Percentiles rank a stretch among this genome's conserved stretches.
Evolutionary conservation across 2,113 vertebrate species (phyloP).

Genomic region (Aramus guarauna): DNA sequence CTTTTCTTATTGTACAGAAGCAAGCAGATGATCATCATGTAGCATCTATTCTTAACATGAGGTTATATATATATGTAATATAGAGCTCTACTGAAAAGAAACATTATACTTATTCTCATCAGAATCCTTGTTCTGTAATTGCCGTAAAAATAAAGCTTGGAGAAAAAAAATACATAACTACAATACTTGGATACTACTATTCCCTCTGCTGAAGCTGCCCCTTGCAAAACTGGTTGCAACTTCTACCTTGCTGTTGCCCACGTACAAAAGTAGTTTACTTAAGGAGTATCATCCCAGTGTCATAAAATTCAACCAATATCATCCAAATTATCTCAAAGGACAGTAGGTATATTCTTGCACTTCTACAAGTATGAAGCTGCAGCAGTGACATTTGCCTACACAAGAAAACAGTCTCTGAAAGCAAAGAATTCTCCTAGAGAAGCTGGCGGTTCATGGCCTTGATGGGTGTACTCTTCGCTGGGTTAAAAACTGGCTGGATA

Average conservation of each 20-base stretch:
- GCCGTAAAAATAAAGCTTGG: not conserved
- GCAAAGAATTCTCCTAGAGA: too few relatives aligned
- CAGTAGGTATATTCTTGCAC: not conserved
- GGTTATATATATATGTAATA: not conserved
- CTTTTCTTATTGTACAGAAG: not conserved
- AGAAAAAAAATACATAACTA: not conserved
- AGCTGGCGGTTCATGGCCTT: too few relatives aligned
- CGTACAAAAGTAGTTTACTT: not conserved
- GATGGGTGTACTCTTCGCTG: too few relatives aligned
- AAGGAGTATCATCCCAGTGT: not conserved
- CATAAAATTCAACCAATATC: not conserved
- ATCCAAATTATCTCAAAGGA: not conserved
- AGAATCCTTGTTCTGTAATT: not conserved
- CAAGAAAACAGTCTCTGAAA: not conserved
- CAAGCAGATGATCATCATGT: not conserved
- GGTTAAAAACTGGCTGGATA: too few relatives aligned
- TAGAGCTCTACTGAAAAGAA: not conserved
- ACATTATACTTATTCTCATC: not conserved
- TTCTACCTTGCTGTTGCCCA: not conserved
- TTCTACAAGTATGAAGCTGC: not conserved
- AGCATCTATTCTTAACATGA: not conserved
- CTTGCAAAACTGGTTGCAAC: not conserved
- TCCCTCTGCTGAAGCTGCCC: not conserved
- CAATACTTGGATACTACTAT: not conserved
- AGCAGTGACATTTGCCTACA: not conserved